Conservation (phyloP, 1,140 invertebrate species). For the Mactra quadrangularis region DNA sequence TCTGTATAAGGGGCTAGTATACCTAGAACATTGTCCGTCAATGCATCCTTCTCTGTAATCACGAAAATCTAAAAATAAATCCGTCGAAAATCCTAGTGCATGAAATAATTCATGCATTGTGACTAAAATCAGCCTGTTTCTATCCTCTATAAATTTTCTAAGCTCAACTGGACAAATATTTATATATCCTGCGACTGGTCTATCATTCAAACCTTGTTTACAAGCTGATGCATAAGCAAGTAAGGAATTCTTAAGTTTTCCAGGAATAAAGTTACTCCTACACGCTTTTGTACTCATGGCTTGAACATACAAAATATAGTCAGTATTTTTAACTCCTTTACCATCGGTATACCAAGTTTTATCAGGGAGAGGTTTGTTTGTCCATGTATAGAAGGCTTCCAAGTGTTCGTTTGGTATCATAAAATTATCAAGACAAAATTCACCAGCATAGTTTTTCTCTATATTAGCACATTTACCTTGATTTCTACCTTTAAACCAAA, state of each 20-base stretch:
- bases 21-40: conserved; percentile 19
- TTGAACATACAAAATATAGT: conserved; percentile 65
- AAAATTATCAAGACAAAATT: conserved; percentile 63
- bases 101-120: conserved; percentile 77
- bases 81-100: conserved; percentile 75
- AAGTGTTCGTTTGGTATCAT: conserved; percentile 69
- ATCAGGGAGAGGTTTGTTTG: conserved; percentile 44
- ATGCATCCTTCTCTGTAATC: conserved; percentile 61
- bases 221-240: conserved; percentile 77
- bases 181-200: conserved; percentile 77
- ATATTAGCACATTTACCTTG: conserved; percentile 61
- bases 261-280: conserved; percentile 2
- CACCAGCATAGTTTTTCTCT: conserved; percentile 60
- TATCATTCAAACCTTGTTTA: conserved; percentile 69
- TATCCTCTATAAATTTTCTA: conserved; percentile 30
- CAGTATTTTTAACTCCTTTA: conserved; percentile 61
- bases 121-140: conserved; percentile 63
- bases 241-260: conserved; percentile 24
- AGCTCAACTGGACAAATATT: conserved; percentile 75
- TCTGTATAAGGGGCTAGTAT: conserved; percentile 51
- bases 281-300: conserved; percentile 59
- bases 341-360: conserved; percentile 45
- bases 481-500: conserved; percentile 52
- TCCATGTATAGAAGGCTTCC: conserved; percentile 63
- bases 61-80: conserved; percentile 70